phyloP scores from a whole-genome alignment of 2,113 vertebrate genomes.

The Rynchops niger region DNA sequence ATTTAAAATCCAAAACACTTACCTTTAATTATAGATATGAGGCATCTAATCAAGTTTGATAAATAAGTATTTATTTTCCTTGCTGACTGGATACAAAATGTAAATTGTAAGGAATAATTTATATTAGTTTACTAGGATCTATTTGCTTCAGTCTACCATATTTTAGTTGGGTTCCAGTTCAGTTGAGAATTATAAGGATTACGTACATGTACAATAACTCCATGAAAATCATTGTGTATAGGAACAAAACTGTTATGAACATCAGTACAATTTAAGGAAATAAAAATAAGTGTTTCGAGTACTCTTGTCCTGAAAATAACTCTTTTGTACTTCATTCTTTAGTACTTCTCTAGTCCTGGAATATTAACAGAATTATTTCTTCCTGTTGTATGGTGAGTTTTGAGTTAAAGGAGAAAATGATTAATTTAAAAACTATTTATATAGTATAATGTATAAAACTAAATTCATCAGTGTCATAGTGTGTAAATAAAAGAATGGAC shows the following conservation, averaged over 20 bases:
- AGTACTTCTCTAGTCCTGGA: neutral
- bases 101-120: constrained; percentile 23
- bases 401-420: neutral
- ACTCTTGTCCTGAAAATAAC: neutral
- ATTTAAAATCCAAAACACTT: constrained; percentile 47
- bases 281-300: neutral
- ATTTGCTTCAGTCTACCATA: neutral
- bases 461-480: neutral
- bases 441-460: neutral
- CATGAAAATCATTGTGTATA: neutral
- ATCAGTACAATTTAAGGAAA: neutral
- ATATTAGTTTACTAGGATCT: neutral
- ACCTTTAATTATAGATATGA: constrained; percentile 40
- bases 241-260: neutral
- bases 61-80: constrained; percentile 33
- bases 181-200: neutral
- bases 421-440: neutral
- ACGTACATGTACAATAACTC: accelerated
- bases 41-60: constrained; percentile 37
- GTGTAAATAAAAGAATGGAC: neutral
- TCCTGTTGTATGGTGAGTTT: neutral
- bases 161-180: neutral
- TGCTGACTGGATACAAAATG: constrained; percentile 27
- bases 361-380: neutral
- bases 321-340: neutral